Percentiles rank a stretch among this genome's conserved stretches.
phyloP scores from a whole-genome alignment of 2,888 invertebrate species.

The Disparrhopalites patrizii region DNA sequence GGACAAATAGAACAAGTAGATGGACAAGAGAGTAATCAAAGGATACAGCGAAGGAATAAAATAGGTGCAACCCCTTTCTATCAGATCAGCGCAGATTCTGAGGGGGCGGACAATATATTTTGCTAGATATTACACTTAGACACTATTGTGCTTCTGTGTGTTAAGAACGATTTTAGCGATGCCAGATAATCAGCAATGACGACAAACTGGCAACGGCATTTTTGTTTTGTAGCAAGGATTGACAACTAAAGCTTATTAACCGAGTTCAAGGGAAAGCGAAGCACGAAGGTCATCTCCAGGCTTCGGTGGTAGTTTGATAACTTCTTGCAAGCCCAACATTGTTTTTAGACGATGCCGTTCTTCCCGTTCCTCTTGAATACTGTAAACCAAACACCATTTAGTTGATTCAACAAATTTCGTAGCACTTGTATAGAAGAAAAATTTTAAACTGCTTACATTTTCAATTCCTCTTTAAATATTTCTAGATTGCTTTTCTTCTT shows the following conservation, averaged over 20 bases:
- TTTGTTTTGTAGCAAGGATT: slow-evolving; percentile 24
- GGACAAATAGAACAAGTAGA: no score
- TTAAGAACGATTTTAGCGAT: neutral
- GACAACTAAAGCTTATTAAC: slow-evolving; percentile 42
- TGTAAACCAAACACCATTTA: slow-evolving; percentile 51
- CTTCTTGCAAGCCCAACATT: slow-evolving; percentile 45
- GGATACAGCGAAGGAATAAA: no score
- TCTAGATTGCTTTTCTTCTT: slow-evolving; percentile 97
- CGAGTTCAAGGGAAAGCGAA: slow-evolving; percentile 47
- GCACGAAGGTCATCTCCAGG: slow-evolving; percentile 46
- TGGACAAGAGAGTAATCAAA: no score
- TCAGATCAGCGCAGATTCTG: no score
- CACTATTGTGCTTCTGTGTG: slow-evolving; percentile 7
- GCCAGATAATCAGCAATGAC: neutral
- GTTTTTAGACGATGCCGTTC: slow-evolving; percentile 66
- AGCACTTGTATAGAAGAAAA: no score
- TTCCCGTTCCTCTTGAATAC: slow-evolving; percentile 95
- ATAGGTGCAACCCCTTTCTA: no score
- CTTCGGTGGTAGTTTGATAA: slow-evolving; percentile 47
- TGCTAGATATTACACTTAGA: no score
- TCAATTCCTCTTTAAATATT: slow-evolving; percentile 94
- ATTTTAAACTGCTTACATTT: no score
- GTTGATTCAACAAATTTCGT: slow-evolving; percentile 16
- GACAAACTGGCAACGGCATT: slow-evolving; percentile 4
- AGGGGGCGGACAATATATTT: no score